Conservation (phyloP, 2,888 invertebrate genomes). For the Lomographa bimaculata region DNA sequence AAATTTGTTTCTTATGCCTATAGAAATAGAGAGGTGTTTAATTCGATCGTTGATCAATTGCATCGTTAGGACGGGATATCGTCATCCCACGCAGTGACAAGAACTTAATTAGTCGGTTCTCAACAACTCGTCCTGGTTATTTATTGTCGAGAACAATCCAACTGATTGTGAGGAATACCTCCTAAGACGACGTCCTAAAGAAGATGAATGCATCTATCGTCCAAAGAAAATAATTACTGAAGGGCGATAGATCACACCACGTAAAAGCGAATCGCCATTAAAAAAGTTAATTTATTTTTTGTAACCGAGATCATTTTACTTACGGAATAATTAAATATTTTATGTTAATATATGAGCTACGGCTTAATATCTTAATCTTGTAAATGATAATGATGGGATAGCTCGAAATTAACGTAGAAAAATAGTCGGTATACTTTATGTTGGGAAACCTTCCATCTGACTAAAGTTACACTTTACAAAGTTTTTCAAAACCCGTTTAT, state of each 20-base stretch:
- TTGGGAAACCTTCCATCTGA: no score
- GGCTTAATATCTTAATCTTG: constrained; percentile 5
- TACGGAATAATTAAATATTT: constrained; percentile 21
- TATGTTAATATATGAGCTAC: constrained; percentile 23
- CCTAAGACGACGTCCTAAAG: constrained; percentile 45
- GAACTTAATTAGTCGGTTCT: constrained; percentile 79
- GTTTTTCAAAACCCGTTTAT: no score
- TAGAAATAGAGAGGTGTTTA: constrained; percentile 41
- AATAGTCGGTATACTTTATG: no score
- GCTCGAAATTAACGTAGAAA: background rate
- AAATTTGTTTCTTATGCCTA: constrained; percentile 29
- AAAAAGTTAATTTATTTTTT: constrained; percentile 23
- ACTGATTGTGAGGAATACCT: constrained; percentile 64
- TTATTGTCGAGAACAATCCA: constrained; percentile 70
- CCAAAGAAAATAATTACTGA: constrained; percentile 31
- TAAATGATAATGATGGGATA: constrained; percentile 5
- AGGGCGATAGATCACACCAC: constrained; percentile 33
- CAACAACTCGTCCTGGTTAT: constrained; percentile 65
- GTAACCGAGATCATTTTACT: constrained; percentile 22
- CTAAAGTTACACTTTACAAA: no score
- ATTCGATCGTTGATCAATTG: constrained; percentile 33
- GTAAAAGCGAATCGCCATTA: constrained; percentile 20
- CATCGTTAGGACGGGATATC: constrained; percentile 55
- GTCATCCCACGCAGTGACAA: constrained; percentile 70
- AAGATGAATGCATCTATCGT: constrained; percentile 30